Percentiles rank a stretch among this genome's conserved stretches.
Evolutionary conservation across 2,888 invertebrate genomes (phyloP).

Genomic region (Eutolmus rufibarbis): DNA sequence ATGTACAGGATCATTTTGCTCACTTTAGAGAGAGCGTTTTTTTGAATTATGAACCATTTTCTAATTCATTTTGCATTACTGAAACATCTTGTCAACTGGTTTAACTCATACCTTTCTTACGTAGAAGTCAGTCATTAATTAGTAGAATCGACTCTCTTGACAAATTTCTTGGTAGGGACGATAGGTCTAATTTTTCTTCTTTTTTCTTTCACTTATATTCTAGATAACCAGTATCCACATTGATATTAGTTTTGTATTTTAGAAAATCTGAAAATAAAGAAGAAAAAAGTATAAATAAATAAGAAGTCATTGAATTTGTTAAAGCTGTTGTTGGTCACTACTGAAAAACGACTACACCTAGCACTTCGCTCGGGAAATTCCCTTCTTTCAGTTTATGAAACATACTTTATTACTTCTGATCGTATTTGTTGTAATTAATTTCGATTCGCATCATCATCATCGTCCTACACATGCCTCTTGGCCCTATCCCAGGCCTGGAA

Average conservation of each 20-base stretch:
- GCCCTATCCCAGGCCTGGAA: neutral
- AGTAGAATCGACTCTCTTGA: neutral
- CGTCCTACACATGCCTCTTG: slow-evolving; percentile 10
- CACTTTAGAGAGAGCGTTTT: too few species aligned
- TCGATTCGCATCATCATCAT: neutral
- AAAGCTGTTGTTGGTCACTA: neutral
- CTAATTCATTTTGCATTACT: too few species aligned
- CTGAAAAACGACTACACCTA: neutral
- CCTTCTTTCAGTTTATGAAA: neutral
- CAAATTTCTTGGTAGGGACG: too few species aligned
- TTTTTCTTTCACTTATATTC: neutral
- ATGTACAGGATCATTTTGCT: too few species aligned
- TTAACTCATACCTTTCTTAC: neutral
- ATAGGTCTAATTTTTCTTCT: neutral
- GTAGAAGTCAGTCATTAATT: neutral
- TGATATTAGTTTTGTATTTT: too few species aligned
- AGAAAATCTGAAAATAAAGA: neutral
- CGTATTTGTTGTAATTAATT: neutral
- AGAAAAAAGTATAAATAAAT: neutral
- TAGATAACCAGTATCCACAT: neutral
- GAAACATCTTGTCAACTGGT: too few species aligned
- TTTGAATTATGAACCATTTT: too few species aligned
- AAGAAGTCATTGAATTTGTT: neutral
- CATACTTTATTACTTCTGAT: neutral
- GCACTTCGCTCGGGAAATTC: neutral